These are phyloP conservation scores for Peromyscus aztecus DNA, from an alignment of 2,797 vertebrate genomes.

Conservation along the genomic window DNA sequence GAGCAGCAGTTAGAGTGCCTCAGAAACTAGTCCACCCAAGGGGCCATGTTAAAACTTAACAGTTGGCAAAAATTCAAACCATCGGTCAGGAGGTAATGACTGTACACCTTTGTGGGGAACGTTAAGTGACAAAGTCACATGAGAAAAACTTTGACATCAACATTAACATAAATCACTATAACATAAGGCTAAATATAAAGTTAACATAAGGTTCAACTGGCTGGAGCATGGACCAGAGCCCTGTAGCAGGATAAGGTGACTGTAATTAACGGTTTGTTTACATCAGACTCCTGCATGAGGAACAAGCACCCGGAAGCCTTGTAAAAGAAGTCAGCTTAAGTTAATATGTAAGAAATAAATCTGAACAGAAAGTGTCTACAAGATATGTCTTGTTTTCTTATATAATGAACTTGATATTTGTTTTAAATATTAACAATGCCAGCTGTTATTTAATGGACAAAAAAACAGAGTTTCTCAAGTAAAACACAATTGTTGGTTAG, in stretches of 20 bases:
- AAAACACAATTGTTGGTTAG: neutral
- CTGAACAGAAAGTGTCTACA: neutral
- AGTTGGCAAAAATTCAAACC: neutral
- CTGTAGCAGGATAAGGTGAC: neutral
- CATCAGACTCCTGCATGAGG: neutral
- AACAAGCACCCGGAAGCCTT: neutral
- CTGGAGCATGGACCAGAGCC: neutral
- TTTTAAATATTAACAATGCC: neutral
- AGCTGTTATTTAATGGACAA: neutral
- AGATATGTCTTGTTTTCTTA: neutral
- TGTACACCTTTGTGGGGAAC: neutral
- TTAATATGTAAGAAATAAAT: neutral
- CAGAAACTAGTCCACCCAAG: neutral
- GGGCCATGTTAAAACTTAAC: neutral
- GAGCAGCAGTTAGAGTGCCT: too few relatives aligned
- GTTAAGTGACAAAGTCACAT: neutral
- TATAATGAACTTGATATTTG: neutral
- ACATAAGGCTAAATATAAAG: neutral
- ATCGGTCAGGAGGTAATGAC: neutral
- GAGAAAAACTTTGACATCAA: neutral
- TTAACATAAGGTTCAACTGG: neutral
- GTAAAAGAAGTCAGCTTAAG: neutral
- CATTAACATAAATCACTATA: neutral
- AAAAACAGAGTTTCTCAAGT: neutral
- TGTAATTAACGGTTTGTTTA: neutral